phyloP scores from a whole-genome alignment of 1,140 invertebrate genomes.

The Aphidius gifuensis region DNA sequence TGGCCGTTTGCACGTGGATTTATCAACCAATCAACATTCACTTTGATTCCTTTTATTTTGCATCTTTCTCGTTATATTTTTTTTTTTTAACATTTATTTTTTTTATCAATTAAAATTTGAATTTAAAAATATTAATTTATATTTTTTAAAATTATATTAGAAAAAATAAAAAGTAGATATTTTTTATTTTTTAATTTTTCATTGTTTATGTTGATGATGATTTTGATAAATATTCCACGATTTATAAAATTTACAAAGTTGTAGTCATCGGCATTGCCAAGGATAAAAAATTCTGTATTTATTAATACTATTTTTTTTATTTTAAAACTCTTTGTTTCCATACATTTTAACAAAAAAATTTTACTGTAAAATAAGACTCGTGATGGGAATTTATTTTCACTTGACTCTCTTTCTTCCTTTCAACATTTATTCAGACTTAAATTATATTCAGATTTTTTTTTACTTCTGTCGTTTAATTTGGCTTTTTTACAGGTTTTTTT shows the following conservation, averaged over 20 bases:
- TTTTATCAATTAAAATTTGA: background rate
- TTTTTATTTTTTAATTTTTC: too few species aligned
- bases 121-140: background rate
- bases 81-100: background rate
- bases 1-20: constrained; percentile 32
- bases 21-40: constrained; percentile 23
- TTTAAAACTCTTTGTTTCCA: background rate
- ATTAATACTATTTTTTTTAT: too few species aligned
- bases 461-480: background rate
- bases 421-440: too few species aligned
- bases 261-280: too few species aligned
- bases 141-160: too few species aligned
- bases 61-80: constrained; percentile 1
- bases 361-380: constrained; percentile 4
- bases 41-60: background rate
- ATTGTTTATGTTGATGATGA: background rate
- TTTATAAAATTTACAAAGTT: background rate
- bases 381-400: background rate
- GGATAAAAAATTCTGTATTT: too few species aligned
- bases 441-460: background rate
- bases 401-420: too few species aligned
- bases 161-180: background rate
- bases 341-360: background rate
- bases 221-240: background rate
- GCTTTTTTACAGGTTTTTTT: too few species aligned